Base-by-base conservation (phyloP, 2,113 vertebrate species). In the Gobius niger region DNA sequence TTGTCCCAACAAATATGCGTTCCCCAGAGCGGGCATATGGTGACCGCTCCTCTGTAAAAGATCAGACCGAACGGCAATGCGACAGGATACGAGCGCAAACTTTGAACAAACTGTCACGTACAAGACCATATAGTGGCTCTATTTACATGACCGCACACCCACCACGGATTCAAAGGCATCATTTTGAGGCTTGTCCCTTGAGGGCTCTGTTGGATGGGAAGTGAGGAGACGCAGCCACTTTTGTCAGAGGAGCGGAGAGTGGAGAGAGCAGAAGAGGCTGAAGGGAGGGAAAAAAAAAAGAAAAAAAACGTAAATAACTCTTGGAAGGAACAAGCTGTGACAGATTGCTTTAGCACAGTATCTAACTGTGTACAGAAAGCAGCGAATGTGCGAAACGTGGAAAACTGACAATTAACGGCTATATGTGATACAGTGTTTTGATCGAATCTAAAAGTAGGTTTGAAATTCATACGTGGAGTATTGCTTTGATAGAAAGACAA, bases 81-180 rank as follows among this genome's bases (percentile, higher is more conserved):
- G 42, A n/a, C 61, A 44, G 44, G 42, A 46, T 46, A 11, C 9
- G 7, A 46, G 15, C 16, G 10, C 61, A 63, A 63, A 63, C 44
- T 61, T 56, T 63, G 19, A 75, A 46, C 41, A n/a, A 52, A 19
- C 52, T 14, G 61, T 52, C 52, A 18, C 47, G 13, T 57, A 34
- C 10, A 57, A 57, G 24, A 40, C 11, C 24, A 1, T 10, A 53
- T 34, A 46, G 46, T 61, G 18, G 52, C 61, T 75, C 62, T 66
- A 66, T 61, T 61, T 54, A 62, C 47, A 53, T 65, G 57, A 76
- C 34, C 57, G 41, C 24, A 70, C 67, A 50, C 56, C 50, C 63
- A 70, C 49, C 16, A 49, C 10, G 60, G 49, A 54, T 63, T 63
- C 4, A 72, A 34, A 77, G 44, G 10, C 34, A 16, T 60, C 47